phyloP scores from a whole-genome alignment of 2,888 invertebrate species.

The Drosophila limbata region DNA sequence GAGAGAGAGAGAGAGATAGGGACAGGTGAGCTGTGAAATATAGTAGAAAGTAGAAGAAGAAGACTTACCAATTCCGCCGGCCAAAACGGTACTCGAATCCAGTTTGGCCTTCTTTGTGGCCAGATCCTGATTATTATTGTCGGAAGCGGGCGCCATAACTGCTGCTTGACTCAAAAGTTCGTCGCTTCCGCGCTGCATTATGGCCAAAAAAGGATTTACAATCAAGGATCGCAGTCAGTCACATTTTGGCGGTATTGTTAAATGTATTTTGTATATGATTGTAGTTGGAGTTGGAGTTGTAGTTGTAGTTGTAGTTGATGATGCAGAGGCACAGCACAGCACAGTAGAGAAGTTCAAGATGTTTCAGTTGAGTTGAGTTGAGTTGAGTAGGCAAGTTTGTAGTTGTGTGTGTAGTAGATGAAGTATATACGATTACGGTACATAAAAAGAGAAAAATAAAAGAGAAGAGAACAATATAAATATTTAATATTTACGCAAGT shows the following conservation, averaged over 20 bases:
- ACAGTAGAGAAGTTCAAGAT: constrained; percentile 77
- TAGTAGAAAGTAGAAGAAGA: constrained; percentile 19
- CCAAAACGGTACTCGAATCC: constrained; percentile 85
- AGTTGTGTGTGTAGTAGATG: constrained; percentile 81
- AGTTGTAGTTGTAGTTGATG: constrained; percentile 62
- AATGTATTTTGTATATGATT: constrained; percentile 46
- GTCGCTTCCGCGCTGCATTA: constrained; percentile 97
- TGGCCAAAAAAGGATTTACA: constrained; percentile 21
- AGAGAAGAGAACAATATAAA: constrained; percentile 79
- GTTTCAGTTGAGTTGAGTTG: constrained; percentile 62
- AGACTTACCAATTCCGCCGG: constrained; percentile 85
- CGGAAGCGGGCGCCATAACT: constrained; percentile 97
- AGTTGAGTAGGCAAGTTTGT: constrained; percentile 68
- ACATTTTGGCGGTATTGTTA: constrained; percentile 28
- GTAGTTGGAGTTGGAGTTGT: constrained; percentile 32
- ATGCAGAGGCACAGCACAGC: constrained; percentile 75
- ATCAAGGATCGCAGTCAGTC: constrained; percentile 16
- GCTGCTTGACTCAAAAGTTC: constrained; percentile 98
- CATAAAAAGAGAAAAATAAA: constrained; percentile 78
- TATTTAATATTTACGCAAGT: constrained; percentile 78
- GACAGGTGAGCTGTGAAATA: background rate
- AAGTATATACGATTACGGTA: constrained; percentile 78
- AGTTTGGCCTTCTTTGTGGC: constrained; percentile 96
- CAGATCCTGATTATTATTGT: constrained; percentile 96
- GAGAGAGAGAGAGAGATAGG: constrained; percentile 7